These are phyloP conservation scores for Ephestia elutella DNA, from an alignment of 1,140 invertebrate genomes.

Conservation along the genomic window DNA sequence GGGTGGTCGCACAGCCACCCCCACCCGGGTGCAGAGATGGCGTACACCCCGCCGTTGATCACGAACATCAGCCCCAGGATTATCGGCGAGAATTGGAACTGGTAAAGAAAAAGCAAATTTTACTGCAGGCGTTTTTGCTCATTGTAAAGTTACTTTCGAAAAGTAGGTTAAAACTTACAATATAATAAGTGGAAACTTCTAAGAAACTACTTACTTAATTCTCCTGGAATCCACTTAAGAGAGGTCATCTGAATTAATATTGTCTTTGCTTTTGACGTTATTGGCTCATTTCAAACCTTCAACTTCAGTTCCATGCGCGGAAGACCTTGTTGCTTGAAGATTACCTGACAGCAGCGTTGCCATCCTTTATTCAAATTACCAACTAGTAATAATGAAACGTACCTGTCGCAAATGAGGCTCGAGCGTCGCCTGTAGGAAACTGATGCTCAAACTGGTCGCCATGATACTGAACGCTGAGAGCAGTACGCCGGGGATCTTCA, in stretches of 20 bases:
- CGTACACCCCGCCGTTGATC: slow-evolving; percentile 90
- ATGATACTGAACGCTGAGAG: slow-evolving; percentile 82
- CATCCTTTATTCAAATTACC: too few species aligned
- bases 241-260: too few species aligned
- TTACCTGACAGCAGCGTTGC: too few species aligned
- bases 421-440: slow-evolving; percentile 86
- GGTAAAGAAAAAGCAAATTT: slow-evolving; percentile 68
- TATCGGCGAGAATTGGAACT: slow-evolving; percentile 81
- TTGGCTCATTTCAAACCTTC: too few species aligned
- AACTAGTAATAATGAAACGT: slow-evolving; percentile 2
- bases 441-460: slow-evolving; percentile 85
- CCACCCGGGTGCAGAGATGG: slow-evolving; percentile 85
- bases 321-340: too few species aligned
- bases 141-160: too few species aligned
- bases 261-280: too few species aligned
- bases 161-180: too few species aligned
- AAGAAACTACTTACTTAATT: too few species aligned
- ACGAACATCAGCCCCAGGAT: slow-evolving; percentile 90
- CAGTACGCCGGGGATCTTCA: slow-evolving; percentile 82
- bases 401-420: slow-evolving; percentile 87
- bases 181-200: too few species aligned
- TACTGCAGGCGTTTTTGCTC: background rate
- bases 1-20: slow-evolving; percentile 85
- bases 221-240: too few species aligned
- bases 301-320: too few species aligned